Base-by-base conservation (phyloP, 2,888 invertebrate genomes). In the Antheraea assamensis region DNA sequence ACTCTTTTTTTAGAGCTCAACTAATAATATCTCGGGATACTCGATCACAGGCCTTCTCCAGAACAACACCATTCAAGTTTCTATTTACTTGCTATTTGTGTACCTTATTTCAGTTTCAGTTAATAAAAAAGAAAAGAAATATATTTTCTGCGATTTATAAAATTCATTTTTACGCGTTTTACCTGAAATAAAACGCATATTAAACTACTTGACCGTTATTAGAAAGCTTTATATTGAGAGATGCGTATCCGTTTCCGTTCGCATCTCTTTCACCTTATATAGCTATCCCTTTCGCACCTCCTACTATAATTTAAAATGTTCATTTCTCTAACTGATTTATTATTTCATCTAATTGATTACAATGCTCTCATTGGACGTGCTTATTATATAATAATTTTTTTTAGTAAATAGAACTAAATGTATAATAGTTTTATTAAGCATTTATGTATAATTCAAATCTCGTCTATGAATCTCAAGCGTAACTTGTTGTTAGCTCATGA, bases 401-500 rank as follows among this genome's bases (percentile, higher is more conserved):
- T 24, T 58, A 58, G 24, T 58, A 24, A 21, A 52, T 52, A 0
- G 21, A 52, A 52, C 5, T 58, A 8, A 58, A 58, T 24, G 13
- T 24, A 64, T 30, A 30, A 27, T 64, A 27, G 5, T 64, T 64
- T 27, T 64, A 64, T 64, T 61, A 27, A 27, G 15, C 27, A 64
- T n/a, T n/a, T 13, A 58, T 10, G n/a, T 24, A 21, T 58, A 58
- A n/a, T n/a, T n/a, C 58, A 58, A 58, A 58, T 30, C 27, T 64
- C 27, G 17, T 30, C 61, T 64, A 64, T 64, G 61, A 64, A 64
- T 64, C 27, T 64, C 61, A 64, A 64, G 27, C 61, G 61, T 5
- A 64, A 64, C 61, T 61, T 55, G 55, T 49, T 70, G 74, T 74
- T 73, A n/a, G 31, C 35, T 66, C 76, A 76, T 74, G 61, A 61